Percentiles rank a stretch among this genome's conserved stretches.
These are phyloP conservation scores for Perdix hodgsoniae DNA, from an alignment of 2,797 vertebrate species.

Conservation along the genomic window DNA sequence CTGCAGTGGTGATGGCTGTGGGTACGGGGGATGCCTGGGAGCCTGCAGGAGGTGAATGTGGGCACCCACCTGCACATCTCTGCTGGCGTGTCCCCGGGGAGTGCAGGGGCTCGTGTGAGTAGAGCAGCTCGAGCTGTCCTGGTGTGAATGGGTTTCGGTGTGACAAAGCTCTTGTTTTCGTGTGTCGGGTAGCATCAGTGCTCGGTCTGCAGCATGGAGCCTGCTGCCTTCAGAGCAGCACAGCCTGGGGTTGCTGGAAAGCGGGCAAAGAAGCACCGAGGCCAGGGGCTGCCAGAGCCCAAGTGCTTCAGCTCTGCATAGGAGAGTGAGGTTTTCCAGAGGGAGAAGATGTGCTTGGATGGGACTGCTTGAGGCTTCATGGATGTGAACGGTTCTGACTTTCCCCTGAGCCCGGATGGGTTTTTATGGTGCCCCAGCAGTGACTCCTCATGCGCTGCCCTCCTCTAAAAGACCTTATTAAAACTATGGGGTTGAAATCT, in stretches of 20 bases:
- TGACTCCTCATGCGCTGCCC: slow-evolving; percentile 15
- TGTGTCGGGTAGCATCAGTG: not conserved
- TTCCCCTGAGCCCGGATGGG: not conserved
- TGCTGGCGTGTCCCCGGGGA: too few species aligned
- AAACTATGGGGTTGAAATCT: slow-evolving; percentile 62
- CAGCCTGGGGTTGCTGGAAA: not conserved
- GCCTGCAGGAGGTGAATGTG: not conserved
- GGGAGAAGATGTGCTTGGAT: not conserved
- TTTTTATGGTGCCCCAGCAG: not conserved
- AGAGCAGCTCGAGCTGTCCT: not conserved
- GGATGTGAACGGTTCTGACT: not conserved
- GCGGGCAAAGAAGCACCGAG: not conserved
- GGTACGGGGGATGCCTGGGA: fast-evolving
- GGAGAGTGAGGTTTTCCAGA: not conserved
- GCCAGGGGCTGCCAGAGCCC: not conserved
- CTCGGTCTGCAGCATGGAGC: not conserved
- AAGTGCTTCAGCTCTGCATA: fast-evolving
- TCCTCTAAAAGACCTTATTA: slow-evolving; percentile 61
- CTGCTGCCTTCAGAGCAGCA: not conserved
- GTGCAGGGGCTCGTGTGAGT: not conserved
- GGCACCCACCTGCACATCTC: not conserved
- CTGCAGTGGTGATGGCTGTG: not conserved
- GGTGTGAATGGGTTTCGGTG: not conserved
- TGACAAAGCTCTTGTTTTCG: not conserved
- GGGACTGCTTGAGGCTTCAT: not conserved